A percentile compares a stretch with the other conserved stretches of the same genome.
phyloP scores from a whole-genome alignment of 2,797 vertebrate species.

The Hydrophis major region DNA sequence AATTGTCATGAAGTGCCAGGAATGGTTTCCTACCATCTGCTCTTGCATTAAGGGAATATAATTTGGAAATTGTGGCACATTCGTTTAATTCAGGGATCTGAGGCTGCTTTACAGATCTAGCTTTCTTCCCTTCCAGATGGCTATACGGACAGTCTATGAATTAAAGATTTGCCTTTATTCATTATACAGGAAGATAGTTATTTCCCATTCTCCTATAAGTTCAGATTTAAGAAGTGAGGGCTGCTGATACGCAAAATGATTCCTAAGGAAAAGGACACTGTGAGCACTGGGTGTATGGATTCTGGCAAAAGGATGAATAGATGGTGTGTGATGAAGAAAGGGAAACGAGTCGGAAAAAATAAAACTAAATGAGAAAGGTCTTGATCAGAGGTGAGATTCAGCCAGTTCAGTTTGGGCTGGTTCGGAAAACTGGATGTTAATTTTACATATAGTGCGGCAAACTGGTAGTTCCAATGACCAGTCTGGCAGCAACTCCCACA shows the following conservation, averaged over 20 bases:
- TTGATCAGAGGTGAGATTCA: too few relatives aligned
- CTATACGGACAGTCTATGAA: not conserved
- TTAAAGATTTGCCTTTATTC: not conserved
- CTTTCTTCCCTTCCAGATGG: too few relatives aligned
- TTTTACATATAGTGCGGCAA: too few relatives aligned
- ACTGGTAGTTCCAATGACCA: too few relatives aligned
- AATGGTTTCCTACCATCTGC: not conserved
- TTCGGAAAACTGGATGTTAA: too few relatives aligned
- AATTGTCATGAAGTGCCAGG: not conserved
- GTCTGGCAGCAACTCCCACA: too few relatives aligned
- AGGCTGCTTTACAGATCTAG: not conserved
- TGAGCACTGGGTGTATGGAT: not conserved
- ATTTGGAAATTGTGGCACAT: not conserved
- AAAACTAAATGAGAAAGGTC: not conserved
- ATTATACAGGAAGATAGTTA: not conserved
- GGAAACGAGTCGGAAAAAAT: not conserved
- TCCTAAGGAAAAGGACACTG: too few relatives aligned
- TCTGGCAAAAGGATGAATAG: not conserved
- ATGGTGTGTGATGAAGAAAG: not conserved
- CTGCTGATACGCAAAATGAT: not conserved
- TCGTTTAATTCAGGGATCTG: not conserved
- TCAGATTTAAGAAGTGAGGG: not conserved
- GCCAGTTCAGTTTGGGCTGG: too few relatives aligned
- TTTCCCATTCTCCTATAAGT: not conserved
- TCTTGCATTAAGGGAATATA: not conserved